Percentiles rank a stretch among this genome's conserved stretches.
phyloP scores from a whole-genome alignment of 2,113 vertebrate genomes.

The Microcebus jonahi region DNA sequence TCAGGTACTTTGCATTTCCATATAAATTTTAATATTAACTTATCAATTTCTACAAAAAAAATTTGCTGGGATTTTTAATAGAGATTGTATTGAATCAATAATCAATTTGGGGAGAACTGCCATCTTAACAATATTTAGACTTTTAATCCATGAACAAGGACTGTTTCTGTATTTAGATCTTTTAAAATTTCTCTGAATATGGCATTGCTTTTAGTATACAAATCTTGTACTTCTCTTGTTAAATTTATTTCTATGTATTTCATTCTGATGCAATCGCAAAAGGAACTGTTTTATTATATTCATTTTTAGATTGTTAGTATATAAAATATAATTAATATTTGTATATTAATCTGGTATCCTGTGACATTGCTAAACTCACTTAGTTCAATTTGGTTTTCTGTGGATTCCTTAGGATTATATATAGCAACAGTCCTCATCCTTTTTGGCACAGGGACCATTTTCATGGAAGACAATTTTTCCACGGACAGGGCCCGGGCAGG shows the following conservation, averaged over 20 bases:
- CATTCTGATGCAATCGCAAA: background rate
- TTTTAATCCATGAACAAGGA: background rate
- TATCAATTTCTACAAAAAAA: background rate
- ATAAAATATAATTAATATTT: background rate
- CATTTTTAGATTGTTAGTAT: background rate
- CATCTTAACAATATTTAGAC: background rate
- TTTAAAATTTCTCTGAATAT: slow-evolving; percentile 10
- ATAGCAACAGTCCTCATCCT: too few relatives aligned
- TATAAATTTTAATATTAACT: background rate
- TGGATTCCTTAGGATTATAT: background rate
- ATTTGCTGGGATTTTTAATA: background rate
- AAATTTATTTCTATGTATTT: background rate
- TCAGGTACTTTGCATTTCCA: background rate
- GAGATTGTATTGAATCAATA: background rate
- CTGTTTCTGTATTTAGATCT: background rate
- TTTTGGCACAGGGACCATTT: too few relatives aligned
- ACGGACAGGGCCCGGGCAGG: too few relatives aligned
- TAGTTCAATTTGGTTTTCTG: background rate
- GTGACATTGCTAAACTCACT: background rate
- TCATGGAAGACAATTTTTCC: too few relatives aligned
- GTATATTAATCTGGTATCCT: background rate
- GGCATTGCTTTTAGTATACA: background rate
- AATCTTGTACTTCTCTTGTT: slow-evolving; percentile 3
- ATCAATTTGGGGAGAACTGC: background rate
- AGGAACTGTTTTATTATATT: background rate